Evolutionary conservation across 2,797 vertebrate genomes (phyloP), one percentile per base, ranked within the genome.

Genomic region (Peromyscus attwateri): DNA sequence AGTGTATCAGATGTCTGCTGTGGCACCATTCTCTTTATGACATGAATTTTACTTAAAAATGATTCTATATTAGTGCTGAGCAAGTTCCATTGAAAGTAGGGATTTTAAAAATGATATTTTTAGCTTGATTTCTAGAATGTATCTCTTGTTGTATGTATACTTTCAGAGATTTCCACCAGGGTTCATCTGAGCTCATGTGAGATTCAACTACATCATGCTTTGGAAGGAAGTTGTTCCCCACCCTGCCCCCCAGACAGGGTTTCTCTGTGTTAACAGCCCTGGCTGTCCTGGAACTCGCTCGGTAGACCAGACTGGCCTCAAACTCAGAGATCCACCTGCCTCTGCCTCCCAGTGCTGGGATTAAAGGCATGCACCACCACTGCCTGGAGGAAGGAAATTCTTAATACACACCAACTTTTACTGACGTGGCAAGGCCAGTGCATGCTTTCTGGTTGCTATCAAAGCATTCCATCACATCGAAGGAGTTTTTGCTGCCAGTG

Each of bases 1-100:
- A 46, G 4, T 52, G 43, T 21, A n/a, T 40, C 43, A 49, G 31
- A 64, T 84, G 79, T 94, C 82, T 85, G 70, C 57, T 85, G 84
- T 21, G 40, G 40, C 29, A 34, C 52, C 0, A 13, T 34, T 95
- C 87, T 80, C 62, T 87, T 91, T 91, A 92, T 75, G 81, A 62
- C 12, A 62, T 52, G 57, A 75, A 84, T 87, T 95, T 96, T 81
- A 91, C 21, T 76, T 90, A 77, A 93, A 88, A 37, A 31, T 62
- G 11, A 84, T 75, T 89, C 43, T 49, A 89, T 64, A 55, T 80
- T 52, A 70, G 40, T 84, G 40, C 40, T n/a, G 55, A 87, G 64
- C 14, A 40, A 55, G 83, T 52, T 70, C 14, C 87, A 31, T 60
- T 91, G 37, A 76, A 91, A 55, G 19, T 14, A 49, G 25, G 46